These are phyloP conservation scores for Labeo catla DNA, from an alignment of 2,113 vertebrate species.

Conservation along the genomic window DNA sequence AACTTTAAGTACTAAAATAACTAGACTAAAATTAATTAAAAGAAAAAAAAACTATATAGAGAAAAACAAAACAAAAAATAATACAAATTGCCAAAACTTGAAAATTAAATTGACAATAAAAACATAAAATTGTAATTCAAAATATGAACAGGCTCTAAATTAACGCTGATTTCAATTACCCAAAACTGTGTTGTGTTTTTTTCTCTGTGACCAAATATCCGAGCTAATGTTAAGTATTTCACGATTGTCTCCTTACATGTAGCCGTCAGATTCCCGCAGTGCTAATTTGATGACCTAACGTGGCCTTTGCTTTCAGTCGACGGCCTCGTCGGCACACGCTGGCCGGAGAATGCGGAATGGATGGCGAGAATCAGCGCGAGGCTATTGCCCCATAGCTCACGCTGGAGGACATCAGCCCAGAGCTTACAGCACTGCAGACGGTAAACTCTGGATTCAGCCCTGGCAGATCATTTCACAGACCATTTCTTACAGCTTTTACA, in stretches of 20 bases:
- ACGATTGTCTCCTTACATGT: conserved; percentile 12
- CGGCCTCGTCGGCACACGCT: conserved; percentile 65
- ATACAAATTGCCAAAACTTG: too few species aligned
- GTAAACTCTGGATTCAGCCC: conserved; percentile 57
- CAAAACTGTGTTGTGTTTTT: too few species aligned
- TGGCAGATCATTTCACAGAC: conserved; percentile 50
- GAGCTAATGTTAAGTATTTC: too few species aligned
- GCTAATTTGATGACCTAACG: not conserved
- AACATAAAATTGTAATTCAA: too few species aligned
- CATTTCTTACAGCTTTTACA: conserved; percentile 43
- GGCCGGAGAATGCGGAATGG: conserved; percentile 58
- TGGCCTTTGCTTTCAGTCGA: conserved; percentile 65
- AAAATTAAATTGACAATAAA: too few species aligned
- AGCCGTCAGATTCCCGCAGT: not conserved
- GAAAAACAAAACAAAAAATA: too few species aligned
- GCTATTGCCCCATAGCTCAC: conserved; percentile 52
- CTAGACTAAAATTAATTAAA: too few species aligned
- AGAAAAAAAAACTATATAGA: too few species aligned
- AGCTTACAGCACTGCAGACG: conserved; percentile 60
- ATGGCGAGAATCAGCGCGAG: conserved; percentile 60
- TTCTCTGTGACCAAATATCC: too few species aligned
- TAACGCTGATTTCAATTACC: too few species aligned
- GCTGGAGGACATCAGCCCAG: conserved; percentile 38
- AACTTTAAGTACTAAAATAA: too few species aligned
- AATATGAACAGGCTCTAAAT: too few species aligned